These are phyloP conservation scores for Amyelois transitella DNA, from an alignment of 1,140 invertebrate species.

Conservation along the genomic window DNA sequence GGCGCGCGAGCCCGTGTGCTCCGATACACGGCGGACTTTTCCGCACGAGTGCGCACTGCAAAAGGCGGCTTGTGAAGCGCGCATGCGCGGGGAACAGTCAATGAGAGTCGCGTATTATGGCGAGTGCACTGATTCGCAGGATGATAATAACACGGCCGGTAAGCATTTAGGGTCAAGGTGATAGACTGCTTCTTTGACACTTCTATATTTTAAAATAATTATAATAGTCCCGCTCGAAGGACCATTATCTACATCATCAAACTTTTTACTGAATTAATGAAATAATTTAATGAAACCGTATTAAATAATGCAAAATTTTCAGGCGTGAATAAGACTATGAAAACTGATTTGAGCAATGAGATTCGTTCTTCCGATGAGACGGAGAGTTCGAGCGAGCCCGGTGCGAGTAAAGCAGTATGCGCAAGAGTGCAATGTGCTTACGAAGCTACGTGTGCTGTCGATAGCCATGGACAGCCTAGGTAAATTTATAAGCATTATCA, in stretches of 20 bases:
- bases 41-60: constrained; percentile 89
- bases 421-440: constrained; percentile 87
- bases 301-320: not conserved
- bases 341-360: constrained; percentile 44
- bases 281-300: no score
- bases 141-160: constrained; percentile 35
- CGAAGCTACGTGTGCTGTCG: constrained; percentile 87
- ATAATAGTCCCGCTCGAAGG: no score
- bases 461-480: constrained; percentile 75
- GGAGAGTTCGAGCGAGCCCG: constrained; percentile 42
- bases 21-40: constrained; percentile 86
- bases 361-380: constrained; percentile 36
- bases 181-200: no score
- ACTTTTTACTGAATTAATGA: no score
- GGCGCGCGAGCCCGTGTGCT: constrained; percentile 83
- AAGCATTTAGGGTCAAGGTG: no score
- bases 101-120: constrained; percentile 84
- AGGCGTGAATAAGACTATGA: constrained; percentile 32
- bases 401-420: constrained; percentile 75
- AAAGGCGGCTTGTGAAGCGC: constrained; percentile 78
- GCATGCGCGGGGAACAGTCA: constrained; percentile 54
- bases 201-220: no score
- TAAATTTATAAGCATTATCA: constrained; percentile 8
- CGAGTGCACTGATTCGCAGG: constrained; percentile 80
- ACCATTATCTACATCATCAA: no score